Conservation (phyloP, 2,113 vertebrate species). For the Labeo catla region DNA sequence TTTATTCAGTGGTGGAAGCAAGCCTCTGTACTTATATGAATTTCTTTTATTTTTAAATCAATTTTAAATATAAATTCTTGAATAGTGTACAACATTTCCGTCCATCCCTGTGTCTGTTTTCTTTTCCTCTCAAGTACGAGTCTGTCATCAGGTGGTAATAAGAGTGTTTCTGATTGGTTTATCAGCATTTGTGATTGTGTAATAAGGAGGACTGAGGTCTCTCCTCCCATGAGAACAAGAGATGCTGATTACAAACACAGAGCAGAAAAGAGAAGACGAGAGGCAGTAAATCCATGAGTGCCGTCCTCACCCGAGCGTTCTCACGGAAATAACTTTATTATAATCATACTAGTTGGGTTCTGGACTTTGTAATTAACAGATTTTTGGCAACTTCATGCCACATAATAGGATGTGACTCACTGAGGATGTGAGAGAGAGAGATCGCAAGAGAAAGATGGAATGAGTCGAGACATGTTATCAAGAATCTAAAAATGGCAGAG, state of each 20-base stretch:
- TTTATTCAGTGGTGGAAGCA: too few species aligned
- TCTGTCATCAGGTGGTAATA: constrained; percentile 26
- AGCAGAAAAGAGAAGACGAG: neutral
- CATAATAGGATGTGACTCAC: neutral
- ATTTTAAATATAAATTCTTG: neutral
- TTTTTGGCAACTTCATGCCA: neutral
- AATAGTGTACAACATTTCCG: neutral
- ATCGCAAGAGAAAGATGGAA: neutral
- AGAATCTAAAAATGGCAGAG: constrained; percentile 40
- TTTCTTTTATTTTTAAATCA: neutral
- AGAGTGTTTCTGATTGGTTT: constrained; percentile 17
- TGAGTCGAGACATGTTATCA: constrained; percentile 48
- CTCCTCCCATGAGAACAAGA: constrained; percentile 4
- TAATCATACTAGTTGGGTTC: constrained; percentile 23
- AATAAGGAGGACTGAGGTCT: neutral
- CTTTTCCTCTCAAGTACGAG: neutral
- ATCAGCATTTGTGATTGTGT: neutral
- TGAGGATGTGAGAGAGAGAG: neutral
- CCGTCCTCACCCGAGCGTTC: neutral
- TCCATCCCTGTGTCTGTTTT: constrained; percentile 45
- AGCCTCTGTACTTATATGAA: neutral
- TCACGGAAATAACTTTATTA: neutral
- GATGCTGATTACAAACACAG: constrained; percentile 12
- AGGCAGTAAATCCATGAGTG: neutral
- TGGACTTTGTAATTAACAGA: constrained; percentile 9